Base-by-base conservation (phyloP, 2,888 invertebrate genomes). In the Bedellia somnulentella region DNA sequence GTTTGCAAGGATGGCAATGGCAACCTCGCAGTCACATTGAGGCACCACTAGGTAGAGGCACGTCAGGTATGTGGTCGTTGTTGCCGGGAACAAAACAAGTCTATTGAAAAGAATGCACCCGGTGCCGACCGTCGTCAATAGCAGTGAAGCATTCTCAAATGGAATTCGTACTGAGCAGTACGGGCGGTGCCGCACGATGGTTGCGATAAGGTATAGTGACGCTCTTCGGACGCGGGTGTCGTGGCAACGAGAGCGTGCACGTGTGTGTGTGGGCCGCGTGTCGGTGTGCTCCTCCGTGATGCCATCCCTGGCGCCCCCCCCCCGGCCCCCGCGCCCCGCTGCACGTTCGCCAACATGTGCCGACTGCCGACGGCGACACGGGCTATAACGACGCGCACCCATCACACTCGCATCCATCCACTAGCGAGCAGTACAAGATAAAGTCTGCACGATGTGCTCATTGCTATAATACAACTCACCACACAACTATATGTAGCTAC, bases 271-370 rank as follows among this genome's bases (percentile, higher is more conserved):
- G 52, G 57, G 52, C 43, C 49, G 37, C 40, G 56, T 56, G 57
- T 45, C 52, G 55, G 57, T 52, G 62, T 52, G 52, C 39, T 34
- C 38, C 34, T 10, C 21, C 40, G 45, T 46, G 56, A 40, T 50
- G 49, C 48, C 45, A 46, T 30, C 30, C 30, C 21, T 31, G 32
- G 24, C 32, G 26, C 25, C 27, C 13, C 11, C 27, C 16, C 27
- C 49, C 51, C 61, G 62, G 61, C 64, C 63, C 67, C 55, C 60
- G 55, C 57, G 47, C 47, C 43, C 50, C 54, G 49, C 46, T 49
- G 56, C 68, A 67, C 68, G 68, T 67, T 67, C 67, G 68, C 62
- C 64, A 64, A 68, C 70, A 70, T 70, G 70, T 70, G 71, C 62
- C 41, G 47, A 37, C 48, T n/a, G n/a, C n/a, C n/a, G n/a, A n/a